Evolutionary conservation across 2,113 vertebrate species (phyloP), one percentile per base, ranked within the genome.

Genomic region (Apodemus sylvaticus): DNA sequence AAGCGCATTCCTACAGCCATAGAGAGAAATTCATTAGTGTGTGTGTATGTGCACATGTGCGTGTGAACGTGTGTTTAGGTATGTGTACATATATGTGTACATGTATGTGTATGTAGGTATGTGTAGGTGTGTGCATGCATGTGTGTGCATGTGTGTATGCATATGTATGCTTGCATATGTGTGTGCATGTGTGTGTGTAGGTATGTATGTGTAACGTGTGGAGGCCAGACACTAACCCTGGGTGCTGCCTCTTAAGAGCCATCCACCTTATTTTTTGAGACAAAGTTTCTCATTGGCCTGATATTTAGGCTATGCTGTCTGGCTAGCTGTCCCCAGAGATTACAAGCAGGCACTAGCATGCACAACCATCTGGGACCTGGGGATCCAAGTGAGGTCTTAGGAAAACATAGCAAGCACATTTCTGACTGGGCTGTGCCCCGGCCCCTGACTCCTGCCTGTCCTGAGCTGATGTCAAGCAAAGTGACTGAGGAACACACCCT

Each of bases 121-220:
- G 2, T 62, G 60, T 20, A 24, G 11, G 55, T 1, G 17, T 58
- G 55, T 58, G 16, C 16, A 17, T 29, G 24, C 9, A 55, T 62
- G 13, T 39, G 8, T 48, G 39, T 16, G 31, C 7, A 20, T 51
- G 74, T 36, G 0, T 36, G 66, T 7, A 7, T 20, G 8, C 20
- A 16, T 1, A 3, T 81, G 4, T 81, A 19, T 22, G 3, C 5
- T 1, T 22, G 36, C 20, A 0, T 4, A 1, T 73, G n/a, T 39
- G 51, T 12, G 42, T 34, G 14, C 2, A 5, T 20, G 8, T 64
- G 10, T 29, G 10, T 7, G 3, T 64, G 62, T 64, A 2, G 7
- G 24, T 62, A 29, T 51, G 26, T 78, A 29, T 51, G 76, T 51
- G 26, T 68, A 34, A 14, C 66, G 29, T 34, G 39, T 45, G 26